Evolutionary conservation across 1,140 invertebrate genomes (phyloP).

Genomic region (Caenorhabditis remanei): DNA sequence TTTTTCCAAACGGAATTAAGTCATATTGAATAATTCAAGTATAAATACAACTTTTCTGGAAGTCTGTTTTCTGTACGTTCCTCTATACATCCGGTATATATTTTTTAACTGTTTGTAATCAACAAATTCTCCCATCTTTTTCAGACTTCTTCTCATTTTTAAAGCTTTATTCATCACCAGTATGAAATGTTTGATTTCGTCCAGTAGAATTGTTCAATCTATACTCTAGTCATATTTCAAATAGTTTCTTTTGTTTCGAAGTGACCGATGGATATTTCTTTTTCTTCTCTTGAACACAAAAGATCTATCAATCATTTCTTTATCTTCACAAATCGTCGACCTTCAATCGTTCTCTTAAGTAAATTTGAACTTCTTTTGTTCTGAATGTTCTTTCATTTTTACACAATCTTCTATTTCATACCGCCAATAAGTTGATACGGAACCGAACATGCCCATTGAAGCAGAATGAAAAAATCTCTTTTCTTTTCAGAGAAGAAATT

Average conservation of each 20-base stretch:
- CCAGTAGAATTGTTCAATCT: no score
- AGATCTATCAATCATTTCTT: background rate
- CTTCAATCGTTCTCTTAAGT: conserved; percentile 24
- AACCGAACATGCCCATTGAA: conserved; percentile 10
- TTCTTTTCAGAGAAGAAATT: background rate
- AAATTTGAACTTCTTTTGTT: conserved; percentile 23
- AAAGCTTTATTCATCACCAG: no score
- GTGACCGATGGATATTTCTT: background rate
- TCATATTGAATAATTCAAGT: no score
- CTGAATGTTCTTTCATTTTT: conserved; percentile 38
- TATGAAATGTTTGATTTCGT: no score
- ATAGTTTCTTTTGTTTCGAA: background rate
- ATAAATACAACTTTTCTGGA: no score
- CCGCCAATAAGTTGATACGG: background rate
- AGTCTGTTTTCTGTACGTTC: no score
- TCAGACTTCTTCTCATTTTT: no score
- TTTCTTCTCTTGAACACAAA: background rate
- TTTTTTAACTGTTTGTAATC: no score
- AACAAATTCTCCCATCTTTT: no score
- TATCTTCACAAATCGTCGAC: background rate
- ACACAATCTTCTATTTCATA: background rate
- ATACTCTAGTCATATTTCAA: no score
- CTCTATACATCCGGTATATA: no score
- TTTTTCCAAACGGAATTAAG: no score
- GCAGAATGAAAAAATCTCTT: background rate